Evolutionary conservation across 2,797 vertebrate genomes (phyloP).

Genomic region (Fistularia commersonii): DNA sequence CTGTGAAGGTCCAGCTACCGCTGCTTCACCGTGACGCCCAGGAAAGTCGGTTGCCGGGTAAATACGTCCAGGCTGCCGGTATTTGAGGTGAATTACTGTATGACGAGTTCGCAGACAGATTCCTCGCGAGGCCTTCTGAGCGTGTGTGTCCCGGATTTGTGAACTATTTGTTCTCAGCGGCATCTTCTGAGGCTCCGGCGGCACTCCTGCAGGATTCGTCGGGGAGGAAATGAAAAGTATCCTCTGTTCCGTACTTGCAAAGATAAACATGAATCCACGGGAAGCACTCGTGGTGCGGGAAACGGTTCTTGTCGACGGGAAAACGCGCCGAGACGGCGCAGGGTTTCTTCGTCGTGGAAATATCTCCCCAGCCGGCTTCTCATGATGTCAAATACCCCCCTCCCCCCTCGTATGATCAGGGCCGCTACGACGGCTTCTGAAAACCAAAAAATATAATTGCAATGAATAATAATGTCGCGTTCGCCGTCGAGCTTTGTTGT

Average conservation of each 20-base stretch:
- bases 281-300: slow-evolving; percentile 21
- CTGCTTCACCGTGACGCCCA: no score
- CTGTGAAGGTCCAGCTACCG: no score
- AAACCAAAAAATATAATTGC: slow-evolving; percentile 25
- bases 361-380: slow-evolving; percentile 26
- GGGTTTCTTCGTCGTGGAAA: slow-evolving; percentile 31
- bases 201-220: slow-evolving; percentile 31
- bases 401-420: not conserved
- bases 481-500: slow-evolving; percentile 10
- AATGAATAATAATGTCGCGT: not conserved
- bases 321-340: slow-evolving; percentile 17
- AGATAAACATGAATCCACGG: slow-evolving; percentile 48
- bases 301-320: slow-evolving; percentile 30
- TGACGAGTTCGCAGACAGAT: no score
- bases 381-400: slow-evolving; percentile 20
- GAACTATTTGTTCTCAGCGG: slow-evolving; percentile 34
- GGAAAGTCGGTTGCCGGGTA: no score
- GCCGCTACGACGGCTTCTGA: slow-evolving; percentile 9
- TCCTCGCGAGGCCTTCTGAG: slow-evolving; percentile 24
- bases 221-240: slow-evolving; percentile 33
- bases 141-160: slow-evolving; percentile 3
- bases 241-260: slow-evolving; percentile 42
- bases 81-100: no score
- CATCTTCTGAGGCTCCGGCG: slow-evolving; percentile 25
- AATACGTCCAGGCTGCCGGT: no score